These are phyloP conservation scores for Amazona vittata DNA, from an alignment of 2,113 vertebrate species.

Conservation along the genomic window DNA sequence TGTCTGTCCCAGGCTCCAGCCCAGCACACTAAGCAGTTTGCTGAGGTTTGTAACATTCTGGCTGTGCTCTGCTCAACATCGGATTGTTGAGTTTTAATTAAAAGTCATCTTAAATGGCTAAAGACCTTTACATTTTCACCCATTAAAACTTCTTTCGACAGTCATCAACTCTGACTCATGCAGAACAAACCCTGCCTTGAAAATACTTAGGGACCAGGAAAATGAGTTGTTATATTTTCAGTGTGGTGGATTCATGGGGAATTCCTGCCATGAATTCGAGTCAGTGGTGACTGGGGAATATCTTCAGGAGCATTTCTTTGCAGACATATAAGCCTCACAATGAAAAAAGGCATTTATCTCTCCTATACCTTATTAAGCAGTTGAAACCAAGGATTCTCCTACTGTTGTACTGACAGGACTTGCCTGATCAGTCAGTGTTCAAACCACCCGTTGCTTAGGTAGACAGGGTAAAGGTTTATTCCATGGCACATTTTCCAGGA, in stretches of 20 bases:
- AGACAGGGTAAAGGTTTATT: not conserved
- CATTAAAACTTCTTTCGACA: not conserved
- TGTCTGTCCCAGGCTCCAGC: not conserved
- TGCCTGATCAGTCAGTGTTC: not conserved
- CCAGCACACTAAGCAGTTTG: not conserved
- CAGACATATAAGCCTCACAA: not conserved
- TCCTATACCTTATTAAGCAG: not conserved
- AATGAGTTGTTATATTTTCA: not conserved
- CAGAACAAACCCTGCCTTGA: not conserved
- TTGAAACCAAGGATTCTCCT: not conserved
- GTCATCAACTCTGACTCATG: not conserved
- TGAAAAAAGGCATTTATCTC: not conserved
- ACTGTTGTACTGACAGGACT: not conserved
- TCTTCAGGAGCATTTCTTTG: not conserved
- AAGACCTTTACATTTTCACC: not conserved
- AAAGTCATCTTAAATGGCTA: not conserved
- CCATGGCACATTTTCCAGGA: not conserved
- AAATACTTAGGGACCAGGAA: not conserved
- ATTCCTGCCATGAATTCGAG: not conserved
- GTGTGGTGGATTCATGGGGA: not conserved
- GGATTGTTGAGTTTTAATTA: not conserved
- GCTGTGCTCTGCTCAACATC: not conserved
- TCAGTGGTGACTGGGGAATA: not conserved
- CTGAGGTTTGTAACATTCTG: not conserved
- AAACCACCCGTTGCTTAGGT: not conserved